Evolutionary conservation across 2,888 invertebrate genomes (phyloP).

Genomic region (Flexamia atlantica): DNA sequence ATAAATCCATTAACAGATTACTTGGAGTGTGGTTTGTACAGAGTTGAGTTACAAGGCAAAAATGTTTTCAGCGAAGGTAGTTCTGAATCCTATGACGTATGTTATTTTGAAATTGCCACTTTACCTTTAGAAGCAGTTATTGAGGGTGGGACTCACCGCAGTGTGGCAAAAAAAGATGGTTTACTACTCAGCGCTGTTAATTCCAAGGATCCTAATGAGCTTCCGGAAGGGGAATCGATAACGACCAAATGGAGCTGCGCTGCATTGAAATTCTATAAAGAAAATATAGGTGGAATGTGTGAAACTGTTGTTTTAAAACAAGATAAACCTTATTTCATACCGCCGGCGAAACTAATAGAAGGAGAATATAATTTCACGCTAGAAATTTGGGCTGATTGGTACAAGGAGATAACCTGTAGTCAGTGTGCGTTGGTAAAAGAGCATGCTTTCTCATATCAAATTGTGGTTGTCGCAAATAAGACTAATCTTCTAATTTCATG

Average conservation of each 20-base stretch:
- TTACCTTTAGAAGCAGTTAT: neutral
- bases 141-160: neutral
- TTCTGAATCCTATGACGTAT: neutral
- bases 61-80: neutral
- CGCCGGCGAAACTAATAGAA: neutral
- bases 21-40: neutral
- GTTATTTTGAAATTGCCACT: neutral
- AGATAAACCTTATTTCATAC: neutral
- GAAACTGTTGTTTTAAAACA: neutral
- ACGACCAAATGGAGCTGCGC: conserved; percentile 4
- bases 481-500: neutral
- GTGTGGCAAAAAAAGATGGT: neutral
- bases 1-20: neutral
- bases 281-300: neutral
- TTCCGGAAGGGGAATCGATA: neutral
- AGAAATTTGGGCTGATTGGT: neutral
- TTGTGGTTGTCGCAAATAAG: neutral
- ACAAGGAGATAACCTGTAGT: neutral
- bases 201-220: neutral
- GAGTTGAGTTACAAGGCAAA: neutral
- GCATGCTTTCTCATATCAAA: neutral
- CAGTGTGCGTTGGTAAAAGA: neutral
- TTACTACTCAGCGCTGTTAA: neutral
- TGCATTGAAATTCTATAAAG: neutral
- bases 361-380: conserved; percentile 9